A percentile compares a stretch with the other conserved stretches of the same genome.
These are phyloP conservation scores for Eupsittula cactorum DNA, from an alignment of 2,113 vertebrate genomes.

Conservation along the genomic window DNA sequence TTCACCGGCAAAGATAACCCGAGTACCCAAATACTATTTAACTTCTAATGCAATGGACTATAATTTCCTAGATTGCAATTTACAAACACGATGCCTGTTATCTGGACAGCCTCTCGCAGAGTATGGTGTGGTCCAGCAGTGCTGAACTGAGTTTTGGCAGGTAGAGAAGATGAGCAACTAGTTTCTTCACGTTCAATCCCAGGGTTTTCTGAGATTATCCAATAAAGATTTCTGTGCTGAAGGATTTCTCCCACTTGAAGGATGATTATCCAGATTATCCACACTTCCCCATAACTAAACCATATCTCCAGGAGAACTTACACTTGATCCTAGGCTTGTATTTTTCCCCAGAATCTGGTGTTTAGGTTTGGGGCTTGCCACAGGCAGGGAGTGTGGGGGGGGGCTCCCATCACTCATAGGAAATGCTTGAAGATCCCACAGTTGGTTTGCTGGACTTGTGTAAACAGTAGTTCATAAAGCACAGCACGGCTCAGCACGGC, in stretches of 20 bases:
- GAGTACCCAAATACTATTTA: background rate
- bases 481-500: background rate
- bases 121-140: background rate
- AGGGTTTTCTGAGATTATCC: background rate
- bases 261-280: background rate
- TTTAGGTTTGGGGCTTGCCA: background rate
- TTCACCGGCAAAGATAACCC: background rate
- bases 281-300: background rate
- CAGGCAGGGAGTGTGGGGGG: fast-evolving
- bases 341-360: background rate
- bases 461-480: background rate
- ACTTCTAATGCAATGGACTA: background rate
- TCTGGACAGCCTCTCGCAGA: background rate
- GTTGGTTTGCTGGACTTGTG: background rate
- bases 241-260: background rate
- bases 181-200: background rate
- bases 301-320: background rate
- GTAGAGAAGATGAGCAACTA: background rate
- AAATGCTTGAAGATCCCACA: background rate
- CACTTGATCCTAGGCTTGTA: background rate
- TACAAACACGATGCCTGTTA: background rate
- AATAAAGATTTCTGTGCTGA: background rate
- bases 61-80: background rate
- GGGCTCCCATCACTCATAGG: background rate
- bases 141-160: background rate